Percentiles rank a stretch among this genome's conserved stretches.
Evolutionary conservation across 2,113 vertebrate genomes (phyloP).

Genomic region (Thymallus thymallus): DNA sequence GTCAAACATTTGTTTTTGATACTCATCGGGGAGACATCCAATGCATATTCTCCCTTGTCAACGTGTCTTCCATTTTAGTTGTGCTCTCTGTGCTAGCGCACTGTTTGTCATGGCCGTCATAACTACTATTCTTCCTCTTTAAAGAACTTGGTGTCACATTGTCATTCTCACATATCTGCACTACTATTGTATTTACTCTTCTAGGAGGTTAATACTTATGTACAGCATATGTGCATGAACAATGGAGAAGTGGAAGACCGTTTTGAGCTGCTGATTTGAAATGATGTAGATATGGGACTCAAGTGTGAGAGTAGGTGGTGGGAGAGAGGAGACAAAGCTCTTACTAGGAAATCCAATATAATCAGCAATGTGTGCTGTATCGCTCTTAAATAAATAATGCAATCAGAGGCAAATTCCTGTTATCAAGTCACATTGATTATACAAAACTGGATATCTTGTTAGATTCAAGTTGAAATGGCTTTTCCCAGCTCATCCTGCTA

Average conservation of each 20-base stretch:
- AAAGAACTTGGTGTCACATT: neutral
- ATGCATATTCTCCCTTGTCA: neutral
- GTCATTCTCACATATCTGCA: neutral
- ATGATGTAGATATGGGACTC: neutral
- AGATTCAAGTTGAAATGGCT: neutral
- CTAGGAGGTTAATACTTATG: neutral
- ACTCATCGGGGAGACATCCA: neutral
- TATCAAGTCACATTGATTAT: neutral
- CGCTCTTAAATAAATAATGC: neutral
- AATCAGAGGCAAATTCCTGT: neutral
- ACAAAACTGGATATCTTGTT: neutral
- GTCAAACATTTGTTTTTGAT: neutral
- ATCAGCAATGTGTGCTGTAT: too few species aligned
- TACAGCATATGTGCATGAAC: neutral
- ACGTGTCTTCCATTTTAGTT: neutral
- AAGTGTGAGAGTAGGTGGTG: neutral
- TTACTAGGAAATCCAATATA: neutral
- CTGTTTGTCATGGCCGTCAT: too few species aligned
- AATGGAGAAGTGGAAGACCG: neutral
- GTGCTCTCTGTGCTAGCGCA: neutral
- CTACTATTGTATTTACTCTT: neutral
- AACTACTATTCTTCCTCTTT: neutral
- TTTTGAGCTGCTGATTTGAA: neutral
- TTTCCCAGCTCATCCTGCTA: neutral
- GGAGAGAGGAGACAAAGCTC: neutral